Conservation (phyloP, 2,888 invertebrate species). For the Schizotus pectinicornis region DNA sequence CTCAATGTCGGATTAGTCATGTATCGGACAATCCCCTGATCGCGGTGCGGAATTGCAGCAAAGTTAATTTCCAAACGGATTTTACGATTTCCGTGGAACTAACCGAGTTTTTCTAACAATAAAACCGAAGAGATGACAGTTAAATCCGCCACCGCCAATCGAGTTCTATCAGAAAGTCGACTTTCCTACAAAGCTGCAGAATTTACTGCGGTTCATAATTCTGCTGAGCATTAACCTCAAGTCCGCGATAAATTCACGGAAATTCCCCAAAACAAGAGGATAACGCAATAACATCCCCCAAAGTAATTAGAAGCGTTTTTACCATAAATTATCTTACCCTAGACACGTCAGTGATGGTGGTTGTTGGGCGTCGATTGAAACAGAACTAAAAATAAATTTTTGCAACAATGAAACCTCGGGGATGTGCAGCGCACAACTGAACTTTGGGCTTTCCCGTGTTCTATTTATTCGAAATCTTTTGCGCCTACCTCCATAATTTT, state of each 20-base stretch:
- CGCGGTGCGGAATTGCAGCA: too few relatives aligned
- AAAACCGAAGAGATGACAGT: constrained; percentile 5
- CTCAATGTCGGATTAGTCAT: too few relatives aligned
- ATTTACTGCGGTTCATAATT: constrained; percentile 16
- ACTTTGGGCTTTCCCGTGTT: constrained; percentile 13
- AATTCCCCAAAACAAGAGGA: constrained; percentile 3
- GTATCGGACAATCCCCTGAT: too few relatives aligned
- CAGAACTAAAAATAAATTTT: constrained; percentile 6
- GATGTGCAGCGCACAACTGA: constrained; percentile 7
- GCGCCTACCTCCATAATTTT: constrained; percentile 20
- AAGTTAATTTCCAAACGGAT: too few relatives aligned
- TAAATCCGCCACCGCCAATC: constrained; percentile 4
- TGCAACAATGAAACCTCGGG: not conserved
- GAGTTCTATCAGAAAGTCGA: constrained; percentile 7
- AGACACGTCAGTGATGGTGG: constrained; percentile 30
- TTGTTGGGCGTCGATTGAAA: constrained; percentile 23
- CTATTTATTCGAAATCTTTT: constrained; percentile 10
- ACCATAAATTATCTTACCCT: constrained; percentile 34
- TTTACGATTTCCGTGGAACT: too few relatives aligned
- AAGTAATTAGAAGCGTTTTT: constrained; percentile 20
- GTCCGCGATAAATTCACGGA: constrained; percentile 5
- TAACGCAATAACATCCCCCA: constrained; percentile 10
- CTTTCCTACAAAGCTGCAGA: constrained; percentile 11
- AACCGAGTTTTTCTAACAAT: too few relatives aligned
- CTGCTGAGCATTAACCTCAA: constrained; percentile 16